phyloP scores from a whole-genome alignment of 1,140 invertebrate species.

The Teleopsis dalmanni region DNA sequence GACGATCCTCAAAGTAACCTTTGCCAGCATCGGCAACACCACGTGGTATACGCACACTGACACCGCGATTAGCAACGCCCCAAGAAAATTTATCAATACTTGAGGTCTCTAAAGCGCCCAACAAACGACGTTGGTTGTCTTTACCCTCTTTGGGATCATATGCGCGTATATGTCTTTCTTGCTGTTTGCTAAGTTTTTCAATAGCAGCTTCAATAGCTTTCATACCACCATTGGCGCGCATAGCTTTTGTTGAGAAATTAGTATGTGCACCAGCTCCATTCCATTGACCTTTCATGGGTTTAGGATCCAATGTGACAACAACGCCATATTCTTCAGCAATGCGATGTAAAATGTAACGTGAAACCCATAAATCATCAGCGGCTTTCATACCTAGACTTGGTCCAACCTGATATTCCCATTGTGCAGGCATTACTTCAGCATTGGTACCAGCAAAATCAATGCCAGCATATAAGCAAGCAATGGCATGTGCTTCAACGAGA shows the following conservation, averaged over 20 bases:
- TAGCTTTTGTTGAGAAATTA: conserved; percentile 77
- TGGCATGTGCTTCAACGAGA: conserved; percentile 79
- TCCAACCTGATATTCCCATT: conserved; percentile 57
- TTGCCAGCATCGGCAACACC: conserved; percentile 68
- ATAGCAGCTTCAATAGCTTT: conserved; percentile 67
- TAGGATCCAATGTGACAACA: conserved; percentile 75
- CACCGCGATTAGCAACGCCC: conserved; percentile 64
- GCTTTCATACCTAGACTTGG: conserved; percentile 72
- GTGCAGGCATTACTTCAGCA: conserved; percentile 89
- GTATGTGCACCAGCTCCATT: conserved; percentile 80
- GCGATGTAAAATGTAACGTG: conserved; percentile 63
- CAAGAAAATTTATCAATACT: conserved; percentile 73
- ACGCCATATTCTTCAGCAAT: conserved; percentile 87
- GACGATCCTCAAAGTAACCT: conserved; percentile 80
- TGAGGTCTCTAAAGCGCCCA: conserved; percentile 72
- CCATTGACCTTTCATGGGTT: conserved; percentile 79
- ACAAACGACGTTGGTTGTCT: conserved; percentile 74
- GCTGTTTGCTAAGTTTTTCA: conserved; percentile 70
- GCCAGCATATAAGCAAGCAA: conserved; percentile 79
- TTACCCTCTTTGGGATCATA: conserved; percentile 82
- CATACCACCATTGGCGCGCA: conserved; percentile 71
- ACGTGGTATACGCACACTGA: conserved; percentile 67
- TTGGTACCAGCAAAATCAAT: conserved; percentile 84
- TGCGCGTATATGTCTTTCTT: conserved; percentile 77
- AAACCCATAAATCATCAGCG: conserved; percentile 84